Evolutionary conservation across 2,113 vertebrate genomes (phyloP), one percentile per base, ranked within the genome.

Genomic region (Passer montanus): DNA sequence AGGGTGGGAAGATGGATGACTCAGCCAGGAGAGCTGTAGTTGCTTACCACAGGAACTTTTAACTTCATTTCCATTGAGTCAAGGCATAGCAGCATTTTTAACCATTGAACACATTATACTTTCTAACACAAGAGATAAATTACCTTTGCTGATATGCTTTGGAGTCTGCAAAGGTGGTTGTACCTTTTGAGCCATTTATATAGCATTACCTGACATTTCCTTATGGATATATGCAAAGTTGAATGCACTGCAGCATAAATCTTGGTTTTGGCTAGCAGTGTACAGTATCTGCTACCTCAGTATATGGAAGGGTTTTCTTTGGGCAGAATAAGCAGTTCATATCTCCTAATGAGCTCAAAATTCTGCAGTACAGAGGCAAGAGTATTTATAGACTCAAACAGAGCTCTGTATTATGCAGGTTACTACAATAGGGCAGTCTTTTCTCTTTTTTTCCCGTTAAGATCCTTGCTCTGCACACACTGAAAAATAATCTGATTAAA

Each of bases 401-500:
- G 79, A 92, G 76, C 72, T 81, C 37, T 81, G 41, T 75, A 78
- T 96, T 96, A 84, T 90, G 64, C 72, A 84, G 79, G 33, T 44
- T 84, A 64, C 87, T 92, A 96, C 93, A 95, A 91, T 86, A 67
- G 79, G 8, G 33, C 68, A 92, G 55, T 96, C 59, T 90, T 91
- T 80, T 64, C 10, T 53, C 20, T 31, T 59, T 84, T 33, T 21
- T 15, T 80, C 12, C 7, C 3, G 63, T 67, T 90, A 92, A 96
- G 76, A 94, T 90, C 64, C 52, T 94, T 95, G 30, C 75, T 86
- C 20, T 94, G 76, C 11, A 1, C 72, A 66, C 85, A 53, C 16
- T 93, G 83, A 86, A 86, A 96, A 95, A 96, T 95, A 95, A 96
- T 97, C 92, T 84, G 93, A 95, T 96, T 97, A 81, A 93, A 96